These are phyloP conservation scores for Fopius arisanus DNA, from an alignment of 1,140 invertebrate genomes.

Conservation along the genomic window DNA sequence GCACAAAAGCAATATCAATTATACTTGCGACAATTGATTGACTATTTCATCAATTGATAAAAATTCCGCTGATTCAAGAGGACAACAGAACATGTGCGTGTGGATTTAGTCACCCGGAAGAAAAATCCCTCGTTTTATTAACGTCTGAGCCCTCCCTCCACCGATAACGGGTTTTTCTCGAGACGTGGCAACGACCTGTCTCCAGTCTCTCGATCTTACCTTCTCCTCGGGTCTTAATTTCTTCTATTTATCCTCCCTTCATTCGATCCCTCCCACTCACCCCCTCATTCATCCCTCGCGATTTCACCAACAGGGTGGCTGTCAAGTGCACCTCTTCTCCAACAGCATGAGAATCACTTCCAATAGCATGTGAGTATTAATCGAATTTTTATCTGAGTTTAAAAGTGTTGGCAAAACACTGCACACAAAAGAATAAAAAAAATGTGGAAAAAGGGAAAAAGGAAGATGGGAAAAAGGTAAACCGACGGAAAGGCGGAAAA, in stretches of 20 bases:
- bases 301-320: neutral
- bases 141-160: too few species aligned
- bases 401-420: neutral
- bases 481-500: too few species aligned
- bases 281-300: neutral
- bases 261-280: neutral
- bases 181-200: neutral
- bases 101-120: too few species aligned
- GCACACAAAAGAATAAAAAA: neutral
- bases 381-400: slow-evolving; percentile 17
- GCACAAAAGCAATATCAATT: too few species aligned
- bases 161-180: neutral
- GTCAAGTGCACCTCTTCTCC: slow-evolving; percentile 6
- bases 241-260: neutral
- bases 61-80: too few species aligned
- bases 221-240: neutral
- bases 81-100: too few species aligned
- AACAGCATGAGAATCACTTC: slow-evolving; percentile 7
- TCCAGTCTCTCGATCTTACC: neutral
- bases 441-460: neutral
- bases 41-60: too few species aligned
- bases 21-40: too few species aligned
- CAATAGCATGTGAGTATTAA: slow-evolving; percentile 21
- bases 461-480: too few species aligned
- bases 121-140: too few species aligned